A percentile compares a stretch with the other conserved stretches of the same genome.
These are phyloP conservation scores for Phthorimaea operculella DNA, from an alignment of 1,140 invertebrate species.

Conservation along the genomic window DNA sequence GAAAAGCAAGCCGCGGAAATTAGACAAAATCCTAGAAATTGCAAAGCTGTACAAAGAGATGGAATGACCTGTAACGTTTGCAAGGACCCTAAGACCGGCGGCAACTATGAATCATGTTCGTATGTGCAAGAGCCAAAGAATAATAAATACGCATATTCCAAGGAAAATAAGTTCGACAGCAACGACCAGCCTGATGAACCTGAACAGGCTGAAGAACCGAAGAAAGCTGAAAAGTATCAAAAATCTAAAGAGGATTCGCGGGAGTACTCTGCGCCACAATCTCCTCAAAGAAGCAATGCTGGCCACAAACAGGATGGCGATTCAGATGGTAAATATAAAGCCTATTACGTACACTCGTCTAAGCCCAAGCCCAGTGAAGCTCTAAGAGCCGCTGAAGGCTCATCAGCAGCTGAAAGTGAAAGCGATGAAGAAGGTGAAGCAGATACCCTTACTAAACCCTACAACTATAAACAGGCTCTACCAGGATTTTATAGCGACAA, in stretches of 20 bases:
- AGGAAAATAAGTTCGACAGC: slow-evolving; percentile 70
- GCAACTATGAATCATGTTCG: slow-evolving; percentile 77
- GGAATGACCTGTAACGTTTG: slow-evolving; percentile 75
- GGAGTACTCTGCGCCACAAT: slow-evolving; percentile 13
- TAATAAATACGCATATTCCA: slow-evolving; percentile 76
- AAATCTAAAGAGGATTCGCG: slow-evolving; percentile 32
- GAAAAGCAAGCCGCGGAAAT: slow-evolving; percentile 69
- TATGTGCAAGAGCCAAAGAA: slow-evolving; percentile 76
- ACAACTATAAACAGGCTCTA: slow-evolving; percentile 59
- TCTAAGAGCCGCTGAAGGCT: slow-evolving; percentile 27
- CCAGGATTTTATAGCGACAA: slow-evolving; percentile 62
- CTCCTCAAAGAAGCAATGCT: slow-evolving; percentile 35
- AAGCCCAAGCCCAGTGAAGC: slow-evolving; percentile 47
- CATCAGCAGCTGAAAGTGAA: slow-evolving; percentile 22
- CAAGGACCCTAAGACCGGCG: slow-evolving; percentile 74
- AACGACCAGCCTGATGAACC: slow-evolving; percentile 66
- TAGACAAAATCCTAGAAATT: slow-evolving; percentile 70
- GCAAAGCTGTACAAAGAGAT: slow-evolving; percentile 71
- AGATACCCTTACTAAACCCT: slow-evolving; percentile 36
- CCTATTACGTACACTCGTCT: slow-evolving; percentile 49
- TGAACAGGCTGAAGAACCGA: slow-evolving; percentile 35
- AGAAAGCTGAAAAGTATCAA: slow-evolving; percentile 48
- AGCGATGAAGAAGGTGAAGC: slow-evolving; percentile 35
- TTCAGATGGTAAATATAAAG: slow-evolving; percentile 56
- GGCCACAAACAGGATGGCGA: slow-evolving; percentile 45